A percentile compares a stretch with the other conserved stretches of the same genome.
phyloP scores from a whole-genome alignment of 2,797 vertebrate genomes.

The Danio aesculapii region DNA sequence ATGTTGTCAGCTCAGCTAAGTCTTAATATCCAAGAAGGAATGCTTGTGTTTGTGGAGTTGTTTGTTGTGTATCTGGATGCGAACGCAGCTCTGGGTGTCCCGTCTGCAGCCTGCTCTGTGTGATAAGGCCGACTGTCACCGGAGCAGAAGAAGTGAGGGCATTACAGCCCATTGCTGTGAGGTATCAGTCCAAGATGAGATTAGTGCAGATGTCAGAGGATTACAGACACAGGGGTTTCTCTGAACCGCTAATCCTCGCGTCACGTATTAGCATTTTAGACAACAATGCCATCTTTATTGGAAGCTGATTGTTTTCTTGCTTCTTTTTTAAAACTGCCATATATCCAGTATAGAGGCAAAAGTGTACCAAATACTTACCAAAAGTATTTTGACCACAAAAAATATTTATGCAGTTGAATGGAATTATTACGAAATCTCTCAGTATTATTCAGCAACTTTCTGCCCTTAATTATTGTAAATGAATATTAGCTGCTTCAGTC shows the following conservation, averaged over 20 bases:
- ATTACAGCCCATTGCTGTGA: slow-evolving; percentile 33
- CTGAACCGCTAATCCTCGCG: slow-evolving; percentile 73
- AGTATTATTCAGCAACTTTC: too few relatives aligned
- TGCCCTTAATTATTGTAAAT: too few relatives aligned
- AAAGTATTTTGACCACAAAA: too few relatives aligned
- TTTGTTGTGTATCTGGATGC: background rate
- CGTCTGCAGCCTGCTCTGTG: background rate
- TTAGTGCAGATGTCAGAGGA: slow-evolving; percentile 79
- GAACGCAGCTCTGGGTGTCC: background rate
- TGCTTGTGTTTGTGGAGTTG: background rate
- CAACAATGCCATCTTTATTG: slow-evolving; percentile 46
- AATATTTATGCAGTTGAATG: too few relatives aligned
- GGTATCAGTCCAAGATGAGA: slow-evolving; percentile 76
- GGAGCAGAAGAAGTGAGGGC: slow-evolving; percentile 1
- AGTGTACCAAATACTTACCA: background rate
- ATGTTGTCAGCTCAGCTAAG: background rate
- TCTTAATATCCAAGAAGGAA: background rate
- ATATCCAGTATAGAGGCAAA: slow-evolving; percentile 19
- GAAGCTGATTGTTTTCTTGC: slow-evolving; percentile 4
- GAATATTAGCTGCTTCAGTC: too few relatives aligned
- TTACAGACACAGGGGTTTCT: slow-evolving; percentile 75
- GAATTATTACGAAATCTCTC: too few relatives aligned
- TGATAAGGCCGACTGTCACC: slow-evolving; percentile 1
- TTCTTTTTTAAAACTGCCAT: background rate
- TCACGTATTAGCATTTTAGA: slow-evolving; percentile 59